Evolutionary conservation across 2,797 vertebrate genomes (phyloP).

Genomic region (Muscicapa striata): DNA sequence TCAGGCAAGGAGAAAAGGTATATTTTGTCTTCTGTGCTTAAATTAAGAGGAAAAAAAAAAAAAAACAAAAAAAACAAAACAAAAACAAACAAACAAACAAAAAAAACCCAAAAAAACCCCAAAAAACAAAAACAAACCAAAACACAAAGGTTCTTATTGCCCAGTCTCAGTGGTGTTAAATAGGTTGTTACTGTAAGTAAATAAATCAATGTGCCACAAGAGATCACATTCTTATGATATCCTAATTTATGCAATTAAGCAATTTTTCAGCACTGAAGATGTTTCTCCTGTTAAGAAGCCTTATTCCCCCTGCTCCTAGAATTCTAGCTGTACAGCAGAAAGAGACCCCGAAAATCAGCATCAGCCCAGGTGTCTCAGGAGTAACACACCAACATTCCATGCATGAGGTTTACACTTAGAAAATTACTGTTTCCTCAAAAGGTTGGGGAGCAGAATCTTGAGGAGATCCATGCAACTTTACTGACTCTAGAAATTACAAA

Average conservation of each 20-base stretch:
- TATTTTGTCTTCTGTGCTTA: background rate
- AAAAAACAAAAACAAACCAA: too few relatives aligned
- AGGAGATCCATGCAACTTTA: background rate
- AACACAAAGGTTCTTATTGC: background rate
- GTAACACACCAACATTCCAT: background rate
- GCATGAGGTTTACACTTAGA: background rate
- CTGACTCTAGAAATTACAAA: background rate
- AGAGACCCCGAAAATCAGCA: background rate
- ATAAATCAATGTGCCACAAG: background rate
- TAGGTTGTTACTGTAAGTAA: background rate
- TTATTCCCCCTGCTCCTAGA: background rate
- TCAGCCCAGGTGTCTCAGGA: background rate
- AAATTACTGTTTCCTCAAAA: background rate
- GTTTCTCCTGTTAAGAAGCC: background rate
- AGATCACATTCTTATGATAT: background rate
- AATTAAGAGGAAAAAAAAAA: background rate
- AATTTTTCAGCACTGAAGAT: background rate
- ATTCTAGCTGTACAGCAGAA: background rate
- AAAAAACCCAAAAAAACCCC: too few relatives aligned
- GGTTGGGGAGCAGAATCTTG: background rate
- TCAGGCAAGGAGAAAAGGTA: background rate
- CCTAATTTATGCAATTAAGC: background rate
- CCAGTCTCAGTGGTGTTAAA: background rate
- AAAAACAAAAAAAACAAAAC: too few relatives aligned
- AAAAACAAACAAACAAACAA: background rate